phyloP scores from a whole-genome alignment of 1,140 invertebrate genomes.

The Oryctes rhinoceros region DNA sequence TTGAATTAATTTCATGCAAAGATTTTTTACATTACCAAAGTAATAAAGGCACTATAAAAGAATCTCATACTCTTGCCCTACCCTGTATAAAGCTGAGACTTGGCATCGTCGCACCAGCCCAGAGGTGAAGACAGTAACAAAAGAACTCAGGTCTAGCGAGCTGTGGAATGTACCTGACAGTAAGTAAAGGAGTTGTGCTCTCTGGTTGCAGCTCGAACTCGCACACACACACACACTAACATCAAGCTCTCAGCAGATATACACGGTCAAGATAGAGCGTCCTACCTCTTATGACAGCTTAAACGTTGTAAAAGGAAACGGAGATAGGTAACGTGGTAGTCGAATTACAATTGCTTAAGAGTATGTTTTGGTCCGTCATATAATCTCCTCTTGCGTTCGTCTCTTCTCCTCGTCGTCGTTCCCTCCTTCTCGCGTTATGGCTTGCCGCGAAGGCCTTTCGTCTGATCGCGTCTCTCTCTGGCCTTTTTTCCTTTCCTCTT shows the following conservation, averaged over 20 bases:
- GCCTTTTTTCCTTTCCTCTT: not conserved
- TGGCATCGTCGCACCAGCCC: slow-evolving; percentile 40
- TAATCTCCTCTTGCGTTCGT: not conserved
- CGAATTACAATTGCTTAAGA: slow-evolving; percentile 29
- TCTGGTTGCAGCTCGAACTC: not conserved
- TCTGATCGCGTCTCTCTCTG: not conserved
- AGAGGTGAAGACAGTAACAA: slow-evolving; percentile 43
- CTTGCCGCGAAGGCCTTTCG: not conserved
- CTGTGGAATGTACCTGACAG: slow-evolving; percentile 41
- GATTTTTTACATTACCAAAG: no score
- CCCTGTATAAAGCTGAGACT: slow-evolving; percentile 11
- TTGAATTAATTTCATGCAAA: no score
- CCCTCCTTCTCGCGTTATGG: not conserved
- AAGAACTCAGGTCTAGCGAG: slow-evolving; percentile 41
- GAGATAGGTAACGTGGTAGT: slow-evolving; percentile 31
- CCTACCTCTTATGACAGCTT: slow-evolving; percentile 37
- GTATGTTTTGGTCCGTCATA: slow-evolving; percentile 18
- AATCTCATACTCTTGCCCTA: no score
- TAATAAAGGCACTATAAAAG: no score
- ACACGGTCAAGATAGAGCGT: slow-evolving; percentile 2
- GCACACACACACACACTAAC: not conserved
- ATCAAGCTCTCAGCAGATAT: not conserved
- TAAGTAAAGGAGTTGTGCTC: slow-evolving; percentile 30
- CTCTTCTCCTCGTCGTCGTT: not conserved
- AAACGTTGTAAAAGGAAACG: slow-evolving; percentile 38